Conservation (phyloP, 2,888 invertebrate species). For the Ceramica pisi region DNA sequence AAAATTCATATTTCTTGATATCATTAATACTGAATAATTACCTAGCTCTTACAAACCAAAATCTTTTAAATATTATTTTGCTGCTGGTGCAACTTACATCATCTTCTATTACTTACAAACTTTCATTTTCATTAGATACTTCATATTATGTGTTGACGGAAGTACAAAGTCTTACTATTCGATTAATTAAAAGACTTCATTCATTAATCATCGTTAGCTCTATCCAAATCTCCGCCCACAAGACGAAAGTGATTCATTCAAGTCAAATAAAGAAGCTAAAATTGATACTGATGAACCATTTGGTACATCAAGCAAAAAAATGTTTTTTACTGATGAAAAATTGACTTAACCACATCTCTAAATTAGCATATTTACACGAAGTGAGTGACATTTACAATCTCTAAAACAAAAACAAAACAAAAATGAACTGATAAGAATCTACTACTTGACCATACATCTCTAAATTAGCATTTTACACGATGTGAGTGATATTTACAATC, state of each 20-base stretch:
- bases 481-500: background rate
- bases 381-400: too few species aligned
- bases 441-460: background rate
- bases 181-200: constrained; percentile 15
- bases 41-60: background rate
- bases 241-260: constrained; percentile 23
- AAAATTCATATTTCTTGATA: background rate
- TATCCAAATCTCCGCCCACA: constrained; percentile 19
- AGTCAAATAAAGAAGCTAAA: constrained; percentile 14
- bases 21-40: background rate
- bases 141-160: background rate
- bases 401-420: too few species aligned
- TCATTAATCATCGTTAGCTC: constrained; percentile 10
- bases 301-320: background rate
- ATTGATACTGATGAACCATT: constrained; percentile 23
- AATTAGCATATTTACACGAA: too few species aligned
- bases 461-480: background rate
- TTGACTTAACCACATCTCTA: too few species aligned
- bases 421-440: background rate
- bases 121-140: background rate
- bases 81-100: background rate
- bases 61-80: background rate
- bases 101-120: background rate
- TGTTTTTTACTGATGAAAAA: too few species aligned
- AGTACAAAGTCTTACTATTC: background rate